Conservation (phyloP, 2,113 vertebrate species). For the Tylochromis polylepis region DNA sequence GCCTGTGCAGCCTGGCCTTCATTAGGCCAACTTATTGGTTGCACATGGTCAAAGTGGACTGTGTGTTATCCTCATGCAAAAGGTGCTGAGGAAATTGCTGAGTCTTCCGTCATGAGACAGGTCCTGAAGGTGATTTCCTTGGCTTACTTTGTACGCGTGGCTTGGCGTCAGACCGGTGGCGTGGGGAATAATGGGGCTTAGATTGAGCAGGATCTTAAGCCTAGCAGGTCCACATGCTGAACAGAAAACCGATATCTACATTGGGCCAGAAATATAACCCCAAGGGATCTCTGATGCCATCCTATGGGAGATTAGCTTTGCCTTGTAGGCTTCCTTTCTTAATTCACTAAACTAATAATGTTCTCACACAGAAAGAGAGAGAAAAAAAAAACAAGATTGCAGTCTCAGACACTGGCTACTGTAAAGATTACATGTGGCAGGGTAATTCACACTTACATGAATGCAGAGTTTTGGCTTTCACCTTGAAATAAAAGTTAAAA, state of each 20-base stretch:
- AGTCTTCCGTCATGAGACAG: conserved; percentile 66
- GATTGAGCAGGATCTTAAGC: conserved; percentile 36
- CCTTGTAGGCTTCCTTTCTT: conserved; percentile 52
- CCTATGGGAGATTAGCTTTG: conserved; percentile 54
- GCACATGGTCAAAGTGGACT: conserved; percentile 71
- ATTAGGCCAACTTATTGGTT: conserved; percentile 80
- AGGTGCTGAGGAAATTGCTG: conserved; percentile 80
- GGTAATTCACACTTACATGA: not conserved
- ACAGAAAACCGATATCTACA: conserved; percentile 58
- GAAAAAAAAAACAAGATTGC: not conserved
- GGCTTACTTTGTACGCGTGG: conserved; percentile 73
- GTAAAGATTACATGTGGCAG: not conserved
- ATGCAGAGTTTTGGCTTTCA: not conserved
- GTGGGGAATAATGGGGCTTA: conserved; percentile 56
- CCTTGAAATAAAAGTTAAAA: not conserved
- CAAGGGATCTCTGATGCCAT: conserved; percentile 45
- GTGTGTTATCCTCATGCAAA: conserved; percentile 73
- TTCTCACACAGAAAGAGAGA: conserved; percentile 1
- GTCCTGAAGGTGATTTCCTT: conserved; percentile 70
- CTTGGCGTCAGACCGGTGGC: conserved; percentile 69
- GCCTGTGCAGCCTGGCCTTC: conserved; percentile 68
- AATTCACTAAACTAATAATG: conserved; percentile 47
- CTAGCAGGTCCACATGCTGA: conserved; percentile 37
- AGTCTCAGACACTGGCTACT: conserved; percentile 13
- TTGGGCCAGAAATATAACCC: conserved; percentile 43